These are phyloP conservation scores for Dendrocopos noguchii DNA, from an alignment of 2,113 vertebrate species.

Conservation along the genomic window DNA sequence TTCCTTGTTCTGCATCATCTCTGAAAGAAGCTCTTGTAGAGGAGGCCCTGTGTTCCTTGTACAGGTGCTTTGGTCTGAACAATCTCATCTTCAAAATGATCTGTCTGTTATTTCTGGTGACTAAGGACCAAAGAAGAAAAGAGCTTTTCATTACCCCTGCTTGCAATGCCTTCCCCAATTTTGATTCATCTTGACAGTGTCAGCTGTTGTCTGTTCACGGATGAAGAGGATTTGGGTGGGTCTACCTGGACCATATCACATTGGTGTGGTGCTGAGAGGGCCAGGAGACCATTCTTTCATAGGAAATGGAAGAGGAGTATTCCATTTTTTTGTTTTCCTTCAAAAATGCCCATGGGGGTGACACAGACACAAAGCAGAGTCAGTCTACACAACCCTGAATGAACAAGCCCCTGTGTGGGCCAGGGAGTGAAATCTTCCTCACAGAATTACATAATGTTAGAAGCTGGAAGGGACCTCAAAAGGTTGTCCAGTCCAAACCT, in stretches of 20 bases:
- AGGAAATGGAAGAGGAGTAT: not conserved
- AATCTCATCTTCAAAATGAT: not conserved
- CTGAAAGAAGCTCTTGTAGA: not conserved
- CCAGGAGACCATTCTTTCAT: not conserved
- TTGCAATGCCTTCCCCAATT: not conserved
- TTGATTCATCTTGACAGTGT: conserved; percentile 29
- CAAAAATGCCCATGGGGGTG: not conserved
- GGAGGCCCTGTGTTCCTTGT: not conserved
- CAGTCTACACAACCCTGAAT: not conserved
- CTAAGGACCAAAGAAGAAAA: not conserved
- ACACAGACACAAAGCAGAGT: not conserved
- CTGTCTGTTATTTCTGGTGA: conserved; percentile 12
- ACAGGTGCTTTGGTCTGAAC: not conserved
- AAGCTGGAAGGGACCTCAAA: no score
- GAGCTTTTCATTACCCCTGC: not conserved
- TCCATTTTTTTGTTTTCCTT: not conserved
- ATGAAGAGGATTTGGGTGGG: not conserved
- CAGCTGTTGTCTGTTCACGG: not conserved
- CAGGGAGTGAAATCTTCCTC: not conserved
- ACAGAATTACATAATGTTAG: no score
- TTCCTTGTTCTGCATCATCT: not conserved
- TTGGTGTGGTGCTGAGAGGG: not conserved
- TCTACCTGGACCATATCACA: not conserved
- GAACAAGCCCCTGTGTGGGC: not conserved
- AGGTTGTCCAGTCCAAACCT: no score